Evolutionary conservation across 1,140 invertebrate genomes (phyloP).

Genomic region (Bombus pascuorum): DNA sequence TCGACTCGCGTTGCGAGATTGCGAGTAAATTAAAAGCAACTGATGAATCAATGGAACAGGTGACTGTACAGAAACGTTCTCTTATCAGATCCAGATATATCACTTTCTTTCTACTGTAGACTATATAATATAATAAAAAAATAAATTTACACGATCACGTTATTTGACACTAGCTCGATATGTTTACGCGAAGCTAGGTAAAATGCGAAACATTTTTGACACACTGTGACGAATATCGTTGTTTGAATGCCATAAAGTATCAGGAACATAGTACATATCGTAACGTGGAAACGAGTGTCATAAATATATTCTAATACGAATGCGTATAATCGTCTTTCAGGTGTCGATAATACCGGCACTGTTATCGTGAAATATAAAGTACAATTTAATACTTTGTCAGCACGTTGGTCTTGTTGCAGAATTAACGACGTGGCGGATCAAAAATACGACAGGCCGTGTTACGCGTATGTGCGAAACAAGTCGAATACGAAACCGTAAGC

Average conservation of each 20-base stretch:
- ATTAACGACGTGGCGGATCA: constrained; percentile 23
- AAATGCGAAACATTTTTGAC: neutral
- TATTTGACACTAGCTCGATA: neutral
- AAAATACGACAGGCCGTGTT: constrained; percentile 42
- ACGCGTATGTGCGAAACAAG: constrained; percentile 17
- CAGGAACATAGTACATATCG: neutral
- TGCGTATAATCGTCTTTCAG: constrained; percentile 8
- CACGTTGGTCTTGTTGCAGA: neutral
- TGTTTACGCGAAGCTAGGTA: neutral
- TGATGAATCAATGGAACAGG: neutral
- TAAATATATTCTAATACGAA: constrained; percentile 3
- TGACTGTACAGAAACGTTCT: neutral
- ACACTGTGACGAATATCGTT: too few species aligned
- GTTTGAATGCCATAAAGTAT: neutral
- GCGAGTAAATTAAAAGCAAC: neutral
- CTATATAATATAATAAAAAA: neutral
- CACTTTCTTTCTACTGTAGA: too few species aligned
- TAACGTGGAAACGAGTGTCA: neutral
- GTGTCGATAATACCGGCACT: constrained; percentile 16
- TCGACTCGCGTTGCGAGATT: neutral
- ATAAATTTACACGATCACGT: neutral
- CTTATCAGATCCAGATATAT: neutral
- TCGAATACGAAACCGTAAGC: constrained; percentile 31
- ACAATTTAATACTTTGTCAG: constrained; percentile 43
- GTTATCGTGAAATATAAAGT: constrained; percentile 37